phyloP scores from a whole-genome alignment of 1,140 invertebrate genomes.

The Ericerus pela region DNA sequence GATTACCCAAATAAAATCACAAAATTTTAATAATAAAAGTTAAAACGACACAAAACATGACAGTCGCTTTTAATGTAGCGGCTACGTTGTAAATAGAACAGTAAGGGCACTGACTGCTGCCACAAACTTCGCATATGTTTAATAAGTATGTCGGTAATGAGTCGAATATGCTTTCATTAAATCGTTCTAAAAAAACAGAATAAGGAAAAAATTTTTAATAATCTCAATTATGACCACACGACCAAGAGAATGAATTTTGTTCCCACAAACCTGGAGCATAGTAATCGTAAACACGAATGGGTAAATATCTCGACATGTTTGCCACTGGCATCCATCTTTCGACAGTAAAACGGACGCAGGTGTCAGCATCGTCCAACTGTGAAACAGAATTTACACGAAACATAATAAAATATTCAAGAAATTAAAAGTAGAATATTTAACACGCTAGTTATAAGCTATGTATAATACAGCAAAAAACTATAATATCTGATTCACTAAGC shows the following conservation, averaged over 20 bases:
- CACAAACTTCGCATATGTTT: conserved; percentile 96
- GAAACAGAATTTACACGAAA: too few species aligned
- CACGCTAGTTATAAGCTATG: too few species aligned
- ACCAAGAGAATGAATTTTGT: not conserved
- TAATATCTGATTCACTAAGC: not conserved
- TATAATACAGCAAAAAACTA: conserved; percentile 11
- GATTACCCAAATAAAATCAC: too few species aligned
- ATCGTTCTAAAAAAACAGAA: conserved; percentile 56
- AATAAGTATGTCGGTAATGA: conserved; percentile 71
- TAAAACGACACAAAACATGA: not conserved
- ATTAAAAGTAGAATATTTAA: too few species aligned
- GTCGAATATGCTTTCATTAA: conserved; percentile 87
- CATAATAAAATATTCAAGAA: too few species aligned
- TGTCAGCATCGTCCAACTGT: conserved; percentile 61
- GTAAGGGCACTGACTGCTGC: conserved; percentile 93
- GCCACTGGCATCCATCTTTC: conserved; percentile 92
- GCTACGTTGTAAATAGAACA: conserved; percentile 77
- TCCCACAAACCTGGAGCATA: conserved; percentile 74
- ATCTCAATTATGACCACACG: not conserved
- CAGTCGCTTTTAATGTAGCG: not conserved
- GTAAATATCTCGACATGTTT: conserved; percentile 85
- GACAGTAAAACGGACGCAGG: conserved; percentile 81
- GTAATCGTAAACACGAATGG: conserved; percentile 85
- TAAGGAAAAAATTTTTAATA: not conserved
- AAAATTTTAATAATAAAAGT: not conserved